A percentile compares a stretch with the other conserved stretches of the same genome.
phyloP scores from a whole-genome alignment of 2,888 invertebrate genomes.

The Athetis lepigone region DNA sequence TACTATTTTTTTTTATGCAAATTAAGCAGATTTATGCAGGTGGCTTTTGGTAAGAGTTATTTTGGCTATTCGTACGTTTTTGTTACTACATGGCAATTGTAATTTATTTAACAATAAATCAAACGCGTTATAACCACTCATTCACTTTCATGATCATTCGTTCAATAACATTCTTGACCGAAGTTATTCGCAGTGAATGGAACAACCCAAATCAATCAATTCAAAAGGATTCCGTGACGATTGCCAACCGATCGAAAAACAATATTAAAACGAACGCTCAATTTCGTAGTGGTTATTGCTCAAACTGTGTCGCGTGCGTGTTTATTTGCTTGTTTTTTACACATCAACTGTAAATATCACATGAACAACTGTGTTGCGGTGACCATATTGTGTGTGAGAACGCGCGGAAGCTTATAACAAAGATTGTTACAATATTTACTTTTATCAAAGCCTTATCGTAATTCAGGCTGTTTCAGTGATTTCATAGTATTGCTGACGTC shows the following conservation, averaged over 20 bases:
- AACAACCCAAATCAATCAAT: slow-evolving; percentile 75
- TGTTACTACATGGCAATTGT: not conserved
- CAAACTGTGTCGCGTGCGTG: slow-evolving; percentile 68
- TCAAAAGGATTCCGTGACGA: slow-evolving; percentile 74
- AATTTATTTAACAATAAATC: slow-evolving; percentile 3
- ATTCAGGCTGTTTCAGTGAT: slow-evolving; percentile 74
- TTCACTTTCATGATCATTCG: slow-evolving; percentile 39
- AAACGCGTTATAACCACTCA: slow-evolving; percentile 27
- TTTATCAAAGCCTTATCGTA: slow-evolving; percentile 77
- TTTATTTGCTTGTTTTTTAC: slow-evolving; percentile 67
- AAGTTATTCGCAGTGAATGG: slow-evolving; percentile 44
- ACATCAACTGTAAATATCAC: slow-evolving; percentile 65
- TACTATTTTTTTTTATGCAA: no score
- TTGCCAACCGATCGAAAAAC: slow-evolving; percentile 75
- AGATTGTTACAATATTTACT: slow-evolving; percentile 75
- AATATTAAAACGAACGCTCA: slow-evolving; percentile 67
- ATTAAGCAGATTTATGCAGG: no score
- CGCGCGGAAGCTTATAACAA: slow-evolving; percentile 70
- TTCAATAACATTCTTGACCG: slow-evolving; percentile 45
- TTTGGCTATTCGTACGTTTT: no score
- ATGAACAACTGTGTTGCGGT: slow-evolving; percentile 72
- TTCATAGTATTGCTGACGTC: slow-evolving; percentile 75
- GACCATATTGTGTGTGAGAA: slow-evolving; percentile 74
- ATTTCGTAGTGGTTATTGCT: slow-evolving; percentile 67
- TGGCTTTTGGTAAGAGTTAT: no score